These are phyloP conservation scores for Heliconius erato DNA, from an alignment of 2,888 invertebrate genomes.

Conservation along the genomic window DNA sequence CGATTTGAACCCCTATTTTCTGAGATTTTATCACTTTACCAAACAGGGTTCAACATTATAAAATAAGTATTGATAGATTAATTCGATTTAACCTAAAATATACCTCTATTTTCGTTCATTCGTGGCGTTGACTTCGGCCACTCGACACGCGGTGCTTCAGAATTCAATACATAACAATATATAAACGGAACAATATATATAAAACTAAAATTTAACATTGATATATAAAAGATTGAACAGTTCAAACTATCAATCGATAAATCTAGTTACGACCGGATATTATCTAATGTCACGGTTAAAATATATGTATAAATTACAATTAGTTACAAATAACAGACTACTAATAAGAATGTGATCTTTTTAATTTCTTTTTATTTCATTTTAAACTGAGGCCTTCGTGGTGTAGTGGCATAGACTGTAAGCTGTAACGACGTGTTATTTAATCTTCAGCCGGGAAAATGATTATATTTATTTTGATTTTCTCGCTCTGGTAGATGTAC, in stretches of 20 bases:
- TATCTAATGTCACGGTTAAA: slow-evolving; percentile 16
- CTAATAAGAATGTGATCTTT: background rate
- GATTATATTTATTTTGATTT: background rate
- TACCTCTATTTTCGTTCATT: no score
- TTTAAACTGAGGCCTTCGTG: background rate
- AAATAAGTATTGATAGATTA: no score
- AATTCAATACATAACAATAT: background rate
- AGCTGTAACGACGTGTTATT: no score
- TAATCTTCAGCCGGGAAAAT: background rate
- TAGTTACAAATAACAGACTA: background rate
- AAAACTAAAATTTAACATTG: background rate
- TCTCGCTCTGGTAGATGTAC: background rate
- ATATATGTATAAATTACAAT: background rate
- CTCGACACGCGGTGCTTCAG: no score
- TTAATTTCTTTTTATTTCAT: background rate
- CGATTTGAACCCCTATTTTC: no score
- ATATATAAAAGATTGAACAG: background rate
- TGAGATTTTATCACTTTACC: no score
- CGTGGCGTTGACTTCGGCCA: no score
- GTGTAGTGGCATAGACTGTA: no score
- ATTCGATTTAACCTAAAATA: no score
- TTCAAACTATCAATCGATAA: slow-evolving; percentile 15
- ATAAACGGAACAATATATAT: background rate
- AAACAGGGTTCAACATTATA: no score
- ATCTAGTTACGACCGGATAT: slow-evolving; percentile 4